A percentile compares a stretch with the other conserved stretches of the same genome.
phyloP scores from a whole-genome alignment of 2,797 vertebrate genomes.

The Leptatherina wallacei region DNA sequence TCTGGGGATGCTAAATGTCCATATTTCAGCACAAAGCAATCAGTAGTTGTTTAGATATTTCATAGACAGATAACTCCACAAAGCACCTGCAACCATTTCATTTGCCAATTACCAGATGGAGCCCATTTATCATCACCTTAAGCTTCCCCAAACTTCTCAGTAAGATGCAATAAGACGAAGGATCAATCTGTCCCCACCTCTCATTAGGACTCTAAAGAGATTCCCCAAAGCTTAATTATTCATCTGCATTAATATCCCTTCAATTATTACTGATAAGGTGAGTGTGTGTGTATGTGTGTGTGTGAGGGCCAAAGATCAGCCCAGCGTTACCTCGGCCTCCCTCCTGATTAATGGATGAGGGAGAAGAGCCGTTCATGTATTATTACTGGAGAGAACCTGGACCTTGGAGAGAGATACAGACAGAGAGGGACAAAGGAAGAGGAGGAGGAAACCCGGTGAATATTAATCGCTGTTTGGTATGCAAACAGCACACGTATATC shows the following conservation, averaged over 20 bases:
- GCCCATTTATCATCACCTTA: conserved; percentile 59
- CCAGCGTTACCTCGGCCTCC: conserved; percentile 62
- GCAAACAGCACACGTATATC: conserved; percentile 59
- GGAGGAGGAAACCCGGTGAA: conserved; percentile 48
- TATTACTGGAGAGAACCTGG: conserved; percentile 72
- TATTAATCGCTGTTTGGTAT: conserved; percentile 69
- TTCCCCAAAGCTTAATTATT: conserved; percentile 76
- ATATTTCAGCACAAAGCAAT: not conserved
- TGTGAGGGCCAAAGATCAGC: conserved; percentile 76
- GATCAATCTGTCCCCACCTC: conserved; percentile 67
- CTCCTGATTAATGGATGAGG: conserved; percentile 79
- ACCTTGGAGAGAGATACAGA: conserved; percentile 50
- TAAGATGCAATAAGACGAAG: conserved; percentile 54
- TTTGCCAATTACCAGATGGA: conserved; percentile 39
- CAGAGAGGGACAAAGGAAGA: conserved; percentile 29
- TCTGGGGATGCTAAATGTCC: not conserved
- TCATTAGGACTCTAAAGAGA: conserved; percentile 73
- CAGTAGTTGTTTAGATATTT: not conserved
- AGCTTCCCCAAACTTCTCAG: conserved; percentile 69
- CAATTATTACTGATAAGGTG: conserved; percentile 72
- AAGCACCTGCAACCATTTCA: conserved; percentile 49
- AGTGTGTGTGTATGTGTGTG: conserved; percentile 40
- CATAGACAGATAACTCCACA: not conserved
- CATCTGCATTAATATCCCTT: conserved; percentile 79
- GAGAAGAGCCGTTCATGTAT: conserved; percentile 78